Percentiles rank a stretch among this genome's conserved stretches.
phyloP scores from a whole-genome alignment of 2,797 vertebrate genomes.

The Periparus ater region DNA sequence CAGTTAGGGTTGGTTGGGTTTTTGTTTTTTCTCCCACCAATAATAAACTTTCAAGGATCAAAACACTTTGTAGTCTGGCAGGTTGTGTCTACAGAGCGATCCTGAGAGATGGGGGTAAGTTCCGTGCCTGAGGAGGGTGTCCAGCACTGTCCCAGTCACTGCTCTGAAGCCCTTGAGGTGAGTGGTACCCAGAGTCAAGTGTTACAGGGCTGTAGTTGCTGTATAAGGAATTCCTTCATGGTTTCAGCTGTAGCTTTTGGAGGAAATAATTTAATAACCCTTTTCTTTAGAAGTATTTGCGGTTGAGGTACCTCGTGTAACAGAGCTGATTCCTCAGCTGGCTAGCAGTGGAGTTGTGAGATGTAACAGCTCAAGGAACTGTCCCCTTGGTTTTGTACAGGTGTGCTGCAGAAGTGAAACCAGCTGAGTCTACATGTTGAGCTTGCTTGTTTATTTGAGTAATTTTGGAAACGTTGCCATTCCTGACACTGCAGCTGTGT shows the following conservation, averaged over 20 bases:
- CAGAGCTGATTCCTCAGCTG: conserved; percentile 12
- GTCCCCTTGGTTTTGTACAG: conserved; percentile 29
- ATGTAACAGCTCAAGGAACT: background rate
- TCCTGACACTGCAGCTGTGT: conserved; percentile 42
- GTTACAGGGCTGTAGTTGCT: background rate
- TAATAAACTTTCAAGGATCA: background rate
- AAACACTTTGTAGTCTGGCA: background rate
- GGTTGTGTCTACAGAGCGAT: background rate
- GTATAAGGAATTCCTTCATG: background rate
- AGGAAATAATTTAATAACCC: conserved; percentile 38
- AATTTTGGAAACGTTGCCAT: conserved; percentile 14
- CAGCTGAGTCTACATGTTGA: conserved; percentile 5
- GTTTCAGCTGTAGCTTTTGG: conserved; percentile 9
- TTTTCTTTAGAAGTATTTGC: conserved; percentile 8
- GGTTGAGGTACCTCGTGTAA: background rate
- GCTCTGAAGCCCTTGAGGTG: background rate
- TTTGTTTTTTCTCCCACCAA: background rate
- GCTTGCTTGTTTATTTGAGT: conserved; percentile 11
- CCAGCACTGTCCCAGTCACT: background rate
- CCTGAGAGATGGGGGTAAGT: background rate
- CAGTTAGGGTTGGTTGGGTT: background rate
- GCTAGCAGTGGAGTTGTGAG: background rate
- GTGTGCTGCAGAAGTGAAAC: conserved; percentile 50
- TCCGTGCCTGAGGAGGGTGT: background rate
- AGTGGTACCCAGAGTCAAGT: background rate